phyloP scores from a whole-genome alignment of 2,888 invertebrate species.

The Eupithecia exiguata region DNA sequence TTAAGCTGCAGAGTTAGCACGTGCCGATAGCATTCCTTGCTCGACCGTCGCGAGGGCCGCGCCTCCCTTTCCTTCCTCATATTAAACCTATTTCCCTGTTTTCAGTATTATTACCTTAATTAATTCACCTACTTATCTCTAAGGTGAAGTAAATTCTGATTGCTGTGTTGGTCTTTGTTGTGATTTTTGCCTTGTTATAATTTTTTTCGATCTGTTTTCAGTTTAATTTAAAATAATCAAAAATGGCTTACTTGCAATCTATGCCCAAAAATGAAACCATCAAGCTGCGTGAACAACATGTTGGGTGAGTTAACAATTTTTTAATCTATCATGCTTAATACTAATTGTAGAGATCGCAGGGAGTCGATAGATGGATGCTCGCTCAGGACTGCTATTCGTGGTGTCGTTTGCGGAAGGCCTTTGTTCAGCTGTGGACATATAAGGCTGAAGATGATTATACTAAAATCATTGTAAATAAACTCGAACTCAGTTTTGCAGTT shows the following conservation, averaged over 20 bases:
- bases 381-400: too few relatives aligned
- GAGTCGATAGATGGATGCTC: too few relatives aligned
- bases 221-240: slow-evolving; percentile 44
- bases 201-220: slow-evolving; percentile 46
- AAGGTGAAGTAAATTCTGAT: slow-evolving; percentile 17
- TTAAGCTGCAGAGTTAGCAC: slow-evolving; percentile 37
- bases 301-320: slow-evolving; percentile 86
- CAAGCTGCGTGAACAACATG: slow-evolving; percentile 90
- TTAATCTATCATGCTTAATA: neutral
- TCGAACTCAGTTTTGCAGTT: too few relatives aligned
- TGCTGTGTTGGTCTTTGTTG: neutral
- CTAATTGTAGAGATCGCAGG: too few relatives aligned
- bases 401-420: too few relatives aligned
- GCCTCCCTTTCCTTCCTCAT: slow-evolving; percentile 22
- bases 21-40: slow-evolving; percentile 45
- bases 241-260: slow-evolving; percentile 86
- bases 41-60: slow-evolving; percentile 43
- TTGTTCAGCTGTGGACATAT: too few relatives aligned
- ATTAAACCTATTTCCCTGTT: slow-evolving; percentile 14
- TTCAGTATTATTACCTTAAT: slow-evolving; percentile 42
- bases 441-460: too few relatives aligned
- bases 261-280: slow-evolving; percentile 92
- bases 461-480: too few relatives aligned
- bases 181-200: slow-evolving; percentile 18
- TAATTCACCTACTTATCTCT: slow-evolving; percentile 20